Base-by-base conservation (phyloP, 1,140 invertebrate species). In the Schlechtendalia chinensis region DNA sequence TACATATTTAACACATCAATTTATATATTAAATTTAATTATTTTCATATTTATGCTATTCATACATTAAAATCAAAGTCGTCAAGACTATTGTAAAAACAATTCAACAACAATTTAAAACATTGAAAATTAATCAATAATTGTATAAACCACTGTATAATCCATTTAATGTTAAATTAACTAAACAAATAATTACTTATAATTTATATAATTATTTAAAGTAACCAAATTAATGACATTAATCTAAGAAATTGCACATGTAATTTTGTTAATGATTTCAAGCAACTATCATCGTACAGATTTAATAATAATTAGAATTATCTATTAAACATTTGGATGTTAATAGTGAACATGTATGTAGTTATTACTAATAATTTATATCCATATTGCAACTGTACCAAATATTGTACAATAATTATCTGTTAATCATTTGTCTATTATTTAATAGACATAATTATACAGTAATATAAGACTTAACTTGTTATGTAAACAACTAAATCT, bases 331-430 rank as follows among this genome's bases (percentile, higher is more conserved):
- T 63, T 65, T 1, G 16, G 2, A 54, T 16, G 29, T 65, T n/a
- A n/a, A 65, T 19, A 65, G 19, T 32, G 39, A 65, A 65, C n/a
- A n/a, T n/a, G 17, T 12, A 65, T 32, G 1, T 63, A n/a, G n/a
- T n/a, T n/a, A n/a, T n/a, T n/a, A n/a, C n/a, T 63, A 63, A 63
- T 63, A 10, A 32, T 63, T 32, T 32, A 63, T 63, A 22, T 45
- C 32, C 4, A 39, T 67, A 67, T 67, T 19, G 8, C 19, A 8
- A 32, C 19, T 63, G 29, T 63, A 32, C 19, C 17, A 50, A 50
- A 50, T 39, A 39, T 39, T 39, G 8, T 39, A 39, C 1, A 63
- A 63, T 4, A 63, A 63, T 32, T 17, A 19, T 19, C 27, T 16
- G 19, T 32, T 27, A 63, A 29, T 63, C 29, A 63, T 63, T 19